Base-by-base conservation (phyloP, 2,888 invertebrate genomes). In the Opisthograptis luteolata region DNA sequence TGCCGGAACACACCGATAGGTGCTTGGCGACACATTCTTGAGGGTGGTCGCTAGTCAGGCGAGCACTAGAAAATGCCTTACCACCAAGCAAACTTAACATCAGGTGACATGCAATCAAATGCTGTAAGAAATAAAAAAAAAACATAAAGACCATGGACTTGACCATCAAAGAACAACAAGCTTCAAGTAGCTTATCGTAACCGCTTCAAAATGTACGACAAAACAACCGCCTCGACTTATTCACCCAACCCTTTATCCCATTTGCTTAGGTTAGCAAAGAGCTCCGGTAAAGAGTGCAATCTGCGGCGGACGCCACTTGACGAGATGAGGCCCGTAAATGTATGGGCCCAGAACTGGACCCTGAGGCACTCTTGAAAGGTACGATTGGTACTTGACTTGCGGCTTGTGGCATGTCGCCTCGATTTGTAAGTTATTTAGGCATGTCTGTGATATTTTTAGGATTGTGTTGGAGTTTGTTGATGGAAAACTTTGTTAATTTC, bases 291-390 rank as follows among this genome's bases (percentile, higher is more conserved):
- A 58, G 55, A 48, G 51, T 51, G 60, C 46, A 60, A 60, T 60
- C 60, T 58, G 43, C 60, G 47, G 39, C 44, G 48, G 47, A 48
- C 43, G 55, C 41, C 55, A 51, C 60, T 58, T 40, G 42, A 58
- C 46, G 30, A 32, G 58, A 55, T 51, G 60, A 56, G 43, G 47
- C 42, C 31, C 35, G 24, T 32, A 48, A 55, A 50, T 36, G 43
- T 30, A 43, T 36, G 47, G 47, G 13, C 41, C 22, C 22, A 41
- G 43, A 3, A 7, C 22, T 37, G 30, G 35, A 39, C 47, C 57
- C 47, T 54, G 53, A 13, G 45, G 36, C 28, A 40, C 47, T 36
- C 47, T 36, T 25, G 9, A 12, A 8, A 35, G 46, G 35, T 41
- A 25, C 15, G 36, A 42, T 42, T 42, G 48, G 42, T 31, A 19